phyloP scores from a whole-genome alignment of 2,888 invertebrate species.

The Eupithecia pulchellata region DNA sequence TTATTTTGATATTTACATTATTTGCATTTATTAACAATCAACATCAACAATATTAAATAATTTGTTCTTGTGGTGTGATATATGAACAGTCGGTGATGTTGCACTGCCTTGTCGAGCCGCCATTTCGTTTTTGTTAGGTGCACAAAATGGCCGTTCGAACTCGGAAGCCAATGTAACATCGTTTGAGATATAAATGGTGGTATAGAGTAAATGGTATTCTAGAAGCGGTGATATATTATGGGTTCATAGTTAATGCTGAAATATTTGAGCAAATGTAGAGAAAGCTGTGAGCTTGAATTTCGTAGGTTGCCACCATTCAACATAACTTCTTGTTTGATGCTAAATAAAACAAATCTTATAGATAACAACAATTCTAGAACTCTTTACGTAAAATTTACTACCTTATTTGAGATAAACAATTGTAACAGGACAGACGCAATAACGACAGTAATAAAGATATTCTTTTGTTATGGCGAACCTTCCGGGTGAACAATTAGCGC shows the following conservation, averaged over 20 bases:
- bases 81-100: constrained; percentile 78
- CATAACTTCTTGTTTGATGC: constrained; percentile 25
- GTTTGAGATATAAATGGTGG: constrained; percentile 65
- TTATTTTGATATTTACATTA: constrained; percentile 90
- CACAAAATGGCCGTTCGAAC: constrained; percentile 53
- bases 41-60: constrained; percentile 91
- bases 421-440: constrained; percentile 34
- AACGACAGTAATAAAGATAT: constrained; percentile 24
- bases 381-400: constrained; percentile 31
- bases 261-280: constrained; percentile 80
- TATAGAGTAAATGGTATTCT: constrained; percentile 68
- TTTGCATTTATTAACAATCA: constrained; percentile 92
- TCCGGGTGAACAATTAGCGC: constrained; percentile 59
- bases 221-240: constrained; percentile 75
- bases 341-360: constrained; percentile 32
- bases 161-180: constrained; percentile 69
- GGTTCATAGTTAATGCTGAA: constrained; percentile 59
- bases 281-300: constrained; percentile 80
- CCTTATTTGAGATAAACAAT: constrained; percentile 31
- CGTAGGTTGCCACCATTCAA: constrained; percentile 64
- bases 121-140: constrained; percentile 55
- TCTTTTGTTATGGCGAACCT: constrained; percentile 66
- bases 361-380: constrained; percentile 34
- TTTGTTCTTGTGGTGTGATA: constrained; percentile 84
- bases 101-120: constrained; percentile 61